Base-by-base conservation (phyloP, 2,888 invertebrate genomes). In the Mechanitis mazaeus region DNA sequence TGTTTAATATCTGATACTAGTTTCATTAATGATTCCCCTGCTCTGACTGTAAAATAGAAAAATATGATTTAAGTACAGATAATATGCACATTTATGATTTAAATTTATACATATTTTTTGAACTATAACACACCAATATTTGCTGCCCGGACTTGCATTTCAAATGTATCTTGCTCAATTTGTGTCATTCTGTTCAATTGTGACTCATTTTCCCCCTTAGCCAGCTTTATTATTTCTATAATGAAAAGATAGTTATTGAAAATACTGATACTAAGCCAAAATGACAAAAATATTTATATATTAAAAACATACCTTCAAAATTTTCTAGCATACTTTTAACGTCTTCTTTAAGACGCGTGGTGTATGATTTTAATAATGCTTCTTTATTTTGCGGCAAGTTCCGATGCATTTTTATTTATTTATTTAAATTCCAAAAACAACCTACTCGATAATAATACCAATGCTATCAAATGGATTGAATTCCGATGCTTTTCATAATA, bases 291-390 rank as follows among this genome's bases (percentile, higher is more conserved):
- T 50, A 46, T 31, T 46, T 11, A 28, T 35, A 33, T 38, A 38
- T 53, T 28, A 54, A 3, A 28, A 31, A 61, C 59, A 59, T 91
- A 95, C 98, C 98, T 92, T 96, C 95, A 85, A 97, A 98, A 85
- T 99, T 99, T 83, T 99, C 98, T 60, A 98, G 90, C 96, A 99
- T 98, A 71, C 98, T 97, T 83, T 97, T 97, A 0, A 98, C 96
- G 87, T 98, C 98, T 84, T 98, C 98, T 84, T 98, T 98, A 55
- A 99, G 90, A 64, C 98, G 92, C 28, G 97, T 97, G 65, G 97
- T 95, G 83, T 98, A 99, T 0, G 98, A 98, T 87, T 98, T 98
- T 11, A 99, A 85, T 45, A 98, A 90, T 12, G 98, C 97, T 89
- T 98, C 98, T 85, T 98, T 98, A 69, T 96, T 97, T 87, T 98